A percentile compares a stretch with the other conserved stretches of the same genome.
Evolutionary conservation across 1,140 invertebrate genomes (phyloP).

Genomic region (Olivierus martensii): DNA sequence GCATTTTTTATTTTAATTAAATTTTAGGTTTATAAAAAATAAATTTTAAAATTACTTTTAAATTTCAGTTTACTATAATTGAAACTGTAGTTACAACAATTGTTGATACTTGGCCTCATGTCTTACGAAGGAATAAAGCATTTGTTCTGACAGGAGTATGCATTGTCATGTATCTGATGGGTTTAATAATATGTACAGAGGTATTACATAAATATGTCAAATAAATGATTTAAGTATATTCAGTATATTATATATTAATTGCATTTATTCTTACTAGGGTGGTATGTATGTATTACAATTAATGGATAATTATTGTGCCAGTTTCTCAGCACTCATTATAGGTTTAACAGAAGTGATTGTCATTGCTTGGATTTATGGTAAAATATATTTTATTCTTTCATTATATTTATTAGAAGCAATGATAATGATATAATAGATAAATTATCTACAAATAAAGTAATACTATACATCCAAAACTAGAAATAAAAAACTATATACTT

Average conservation of each 20-base stretch:
- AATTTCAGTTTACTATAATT: slow-evolving; percentile 28
- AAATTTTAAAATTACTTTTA: background rate
- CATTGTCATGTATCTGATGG: slow-evolving; percentile 30
- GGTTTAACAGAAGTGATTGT: slow-evolving; percentile 53
- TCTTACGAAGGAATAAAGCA: slow-evolving; percentile 19
- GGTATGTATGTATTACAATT: slow-evolving; percentile 40
- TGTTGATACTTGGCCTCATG: slow-evolving; percentile 24
- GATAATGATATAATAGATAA: too few species aligned
- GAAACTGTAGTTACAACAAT: slow-evolving; percentile 26
- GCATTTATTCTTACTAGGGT: slow-evolving; percentile 25
- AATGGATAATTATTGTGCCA: slow-evolving; percentile 38
- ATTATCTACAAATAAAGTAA: too few species aligned
- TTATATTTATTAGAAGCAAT: too few species aligned
- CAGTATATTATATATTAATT: background rate
- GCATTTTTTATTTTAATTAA: too few species aligned
- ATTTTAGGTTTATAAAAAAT: too few species aligned
- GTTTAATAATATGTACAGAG: slow-evolving; percentile 35
- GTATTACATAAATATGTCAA: slow-evolving; percentile 24
- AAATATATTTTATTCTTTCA: too few species aligned
- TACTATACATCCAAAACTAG: too few species aligned
- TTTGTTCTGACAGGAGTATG: slow-evolving; percentile 26
- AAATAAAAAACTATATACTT: too few species aligned
- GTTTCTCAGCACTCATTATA: slow-evolving; percentile 34
- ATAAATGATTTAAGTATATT: too few species aligned
- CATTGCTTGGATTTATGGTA: slow-evolving; percentile 61